phyloP scores from a whole-genome alignment of 1,140 invertebrate species.

The Drosophila tani region DNA sequence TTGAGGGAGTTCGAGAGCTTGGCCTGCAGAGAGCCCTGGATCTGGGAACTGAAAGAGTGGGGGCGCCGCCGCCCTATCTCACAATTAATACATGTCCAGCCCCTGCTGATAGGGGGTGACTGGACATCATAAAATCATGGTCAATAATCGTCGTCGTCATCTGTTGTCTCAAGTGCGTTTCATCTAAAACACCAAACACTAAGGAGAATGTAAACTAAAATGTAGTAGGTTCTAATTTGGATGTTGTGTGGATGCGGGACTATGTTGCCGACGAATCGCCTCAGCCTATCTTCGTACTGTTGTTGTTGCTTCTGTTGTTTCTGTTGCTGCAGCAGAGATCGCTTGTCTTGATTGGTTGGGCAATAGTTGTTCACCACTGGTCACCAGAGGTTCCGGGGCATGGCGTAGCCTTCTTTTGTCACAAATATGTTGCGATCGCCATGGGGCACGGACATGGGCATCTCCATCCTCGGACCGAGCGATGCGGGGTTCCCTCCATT shows the following conservation, averaged over 20 bases:
- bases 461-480: slow-evolving; percentile 19
- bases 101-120: slow-evolving; percentile 24
- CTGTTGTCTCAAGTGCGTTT: slow-evolving; percentile 84
- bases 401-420: slow-evolving; percentile 84
- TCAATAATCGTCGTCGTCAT: slow-evolving; percentile 79
- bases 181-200: slow-evolving; percentile 85
- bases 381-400: slow-evolving; percentile 85
- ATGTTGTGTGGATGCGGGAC: slow-evolving; percentile 68
- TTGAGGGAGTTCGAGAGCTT: slow-evolving; percentile 25
- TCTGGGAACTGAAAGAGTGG: slow-evolving; percentile 57
- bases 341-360: slow-evolving; percentile 79
- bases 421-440: slow-evolving; percentile 79
- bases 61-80: slow-evolving; percentile 15
- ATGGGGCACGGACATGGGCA: slow-evolving; percentile 5
- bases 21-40: slow-evolving; percentile 47
- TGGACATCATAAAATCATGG: slow-evolving; percentile 66
- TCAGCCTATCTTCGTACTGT: slow-evolving; percentile 65
- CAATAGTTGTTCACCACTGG: slow-evolving; percentile 82
- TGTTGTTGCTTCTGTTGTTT: slow-evolving; percentile 58
- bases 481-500: slow-evolving; percentile 28
- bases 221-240: slow-evolving; percentile 81
- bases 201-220: slow-evolving; percentile 83
- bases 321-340: slow-evolving; percentile 59
- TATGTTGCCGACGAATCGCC: slow-evolving; percentile 79
- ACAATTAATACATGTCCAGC: slow-evolving; percentile 48